A percentile compares a stretch with the other conserved stretches of the same genome.
phyloP scores from a whole-genome alignment of 2,888 invertebrate genomes.

The Coremacera marginata region DNA sequence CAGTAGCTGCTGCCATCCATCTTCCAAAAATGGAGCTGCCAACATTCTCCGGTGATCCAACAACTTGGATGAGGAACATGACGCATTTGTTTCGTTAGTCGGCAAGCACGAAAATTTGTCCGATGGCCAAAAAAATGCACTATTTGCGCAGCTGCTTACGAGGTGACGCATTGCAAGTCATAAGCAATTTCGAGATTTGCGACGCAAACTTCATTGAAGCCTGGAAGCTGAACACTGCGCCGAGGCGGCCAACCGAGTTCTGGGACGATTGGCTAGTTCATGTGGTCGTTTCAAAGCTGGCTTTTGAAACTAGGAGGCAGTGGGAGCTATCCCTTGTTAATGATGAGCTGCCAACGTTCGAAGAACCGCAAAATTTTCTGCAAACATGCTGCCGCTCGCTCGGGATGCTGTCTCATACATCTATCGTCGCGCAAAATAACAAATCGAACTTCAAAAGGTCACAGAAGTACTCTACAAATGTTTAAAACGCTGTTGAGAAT shows the following conservation, averaged over 20 bases:
- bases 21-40: constrained; percentile 18
- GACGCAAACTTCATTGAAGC: constrained; percentile 12
- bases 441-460: neutral
- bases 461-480: neutral
- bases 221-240: neutral
- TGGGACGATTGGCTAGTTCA: constrained; percentile 21
- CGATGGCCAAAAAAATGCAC: neutral
- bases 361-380: too few relatives aligned
- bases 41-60: neutral
- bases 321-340: neutral
- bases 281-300: neutral
- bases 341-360: neutral
- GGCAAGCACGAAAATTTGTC: neutral
- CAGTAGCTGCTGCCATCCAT: neutral
- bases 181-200: neutral
- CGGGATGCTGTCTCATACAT: neutral
- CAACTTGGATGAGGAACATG: neutral
- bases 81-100: neutral
- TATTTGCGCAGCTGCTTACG: neutral
- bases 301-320: constrained; percentile 7
- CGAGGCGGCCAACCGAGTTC: too few relatives aligned
- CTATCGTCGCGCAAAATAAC: neutral
- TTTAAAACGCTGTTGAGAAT: too few relatives aligned
- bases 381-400: constrained; percentile 2
- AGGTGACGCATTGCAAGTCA: too few relatives aligned